Evolutionary conservation across 2,113 vertebrate genomes (phyloP), one percentile per base, ranked within the genome.

Genomic region (Oreocharis arfaki): DNA sequence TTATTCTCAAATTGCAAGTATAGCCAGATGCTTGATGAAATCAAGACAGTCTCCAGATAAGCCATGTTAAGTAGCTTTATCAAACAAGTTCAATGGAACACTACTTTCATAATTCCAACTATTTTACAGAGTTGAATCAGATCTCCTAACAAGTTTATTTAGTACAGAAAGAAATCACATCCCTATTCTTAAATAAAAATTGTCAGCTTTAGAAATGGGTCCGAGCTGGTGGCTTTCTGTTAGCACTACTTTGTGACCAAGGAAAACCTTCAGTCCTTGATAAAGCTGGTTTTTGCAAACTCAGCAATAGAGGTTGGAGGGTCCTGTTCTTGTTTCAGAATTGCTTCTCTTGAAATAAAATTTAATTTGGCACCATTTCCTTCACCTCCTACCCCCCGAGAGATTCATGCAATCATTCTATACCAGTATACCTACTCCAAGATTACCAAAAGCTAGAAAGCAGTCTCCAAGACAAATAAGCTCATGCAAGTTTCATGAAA

Each of bases 381-480:
- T 87, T 18, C 10, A 2, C 15, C 39, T 4, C 26, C 3, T 8
- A 1, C 3, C 2, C 20, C 2, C 14, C 23, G 44, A 41, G 22
- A 69, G 23, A 15, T 65, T 79, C n/a, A 90, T 60, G 49, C 41
- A 64, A 87, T 37, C 57, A 83, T 76, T 73, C 37, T 57, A 44
- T 11, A 90, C 24, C 60, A 77, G 24, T 39, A 78, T 13, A 89
- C 30, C 55, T 47, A 73, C 41, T 80, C 57, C 24, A 73, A 64
- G 30, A 42, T 24, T 50, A 84, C 35, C 5, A 14, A 78, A 91
- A 90, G 49, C 49, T 73, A 83, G 53, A n/a, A 73, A 73, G 75
- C 32, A 76, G 32, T n/a, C 26, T 94, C 71, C 70, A 88, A 90
- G 63, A 94, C 10, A 90, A 95, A 94, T 37, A 79, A 18, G 5